Conservation (phyloP, 2,888 invertebrate species). For the Ornithoptera priamus region DNA sequence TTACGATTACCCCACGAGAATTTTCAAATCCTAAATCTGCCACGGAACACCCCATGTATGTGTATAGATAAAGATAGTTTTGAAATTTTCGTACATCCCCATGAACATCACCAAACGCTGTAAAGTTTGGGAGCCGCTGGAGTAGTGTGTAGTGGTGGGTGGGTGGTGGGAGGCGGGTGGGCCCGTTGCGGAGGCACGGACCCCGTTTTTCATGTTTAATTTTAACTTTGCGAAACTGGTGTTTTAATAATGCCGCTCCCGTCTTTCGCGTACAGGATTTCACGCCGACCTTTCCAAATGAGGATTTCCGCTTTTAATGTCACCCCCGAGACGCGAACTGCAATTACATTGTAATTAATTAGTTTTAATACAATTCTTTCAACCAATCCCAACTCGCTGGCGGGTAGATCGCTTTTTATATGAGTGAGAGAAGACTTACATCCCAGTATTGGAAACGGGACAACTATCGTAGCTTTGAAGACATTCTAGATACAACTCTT, state of each 20-base stretch:
- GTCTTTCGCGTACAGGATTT: conserved; percentile 72
- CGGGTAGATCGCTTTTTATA: too few relatives aligned
- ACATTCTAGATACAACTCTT: too few relatives aligned
- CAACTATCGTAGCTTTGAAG: too few relatives aligned
- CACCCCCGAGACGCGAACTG: conserved; percentile 54
- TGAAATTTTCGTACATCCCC: too few relatives aligned
- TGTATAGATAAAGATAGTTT: too few relatives aligned
- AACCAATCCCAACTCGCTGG: too few relatives aligned
- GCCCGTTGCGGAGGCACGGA: conserved; percentile 36
- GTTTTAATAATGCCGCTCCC: conserved; percentile 74
- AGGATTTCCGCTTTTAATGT: conserved; percentile 61
- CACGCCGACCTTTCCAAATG: conserved; percentile 64
- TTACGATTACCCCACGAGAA: too few relatives aligned
- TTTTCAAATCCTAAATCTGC: too few relatives aligned
- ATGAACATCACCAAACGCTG: not conserved
- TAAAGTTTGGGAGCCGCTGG: conserved; percentile 22
- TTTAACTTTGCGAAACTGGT: conserved; percentile 77
- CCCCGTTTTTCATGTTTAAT: conserved; percentile 79
- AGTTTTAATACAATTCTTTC: conserved; percentile 52
- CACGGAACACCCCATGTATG: too few relatives aligned
- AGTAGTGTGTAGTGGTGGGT: conserved; percentile 46
- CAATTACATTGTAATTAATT: conserved; percentile 72
- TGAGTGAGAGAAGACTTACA: too few relatives aligned
- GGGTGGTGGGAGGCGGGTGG: conserved; percentile 1
- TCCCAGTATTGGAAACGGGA: too few relatives aligned